A percentile compares a stretch with the other conserved stretches of the same genome.
Conservation (phyloP, 2,888 invertebrate genomes). For the Clusia tigrina region DNA sequence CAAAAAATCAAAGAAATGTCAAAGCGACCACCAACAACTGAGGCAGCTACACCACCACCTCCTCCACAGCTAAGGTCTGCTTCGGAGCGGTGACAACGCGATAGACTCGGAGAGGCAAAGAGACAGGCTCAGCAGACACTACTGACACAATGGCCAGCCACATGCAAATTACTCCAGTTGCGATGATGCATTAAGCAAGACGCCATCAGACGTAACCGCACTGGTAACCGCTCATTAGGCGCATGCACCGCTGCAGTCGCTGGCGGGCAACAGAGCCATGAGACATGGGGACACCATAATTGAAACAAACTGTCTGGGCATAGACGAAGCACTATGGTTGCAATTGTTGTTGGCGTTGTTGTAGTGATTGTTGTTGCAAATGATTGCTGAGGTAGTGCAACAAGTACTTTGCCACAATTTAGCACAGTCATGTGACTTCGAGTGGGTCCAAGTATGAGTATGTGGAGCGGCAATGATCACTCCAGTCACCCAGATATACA, state of each 20-base stretch:
- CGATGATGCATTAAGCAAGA: background rate
- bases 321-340: no score
- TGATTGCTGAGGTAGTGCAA: no score
- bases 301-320: background rate
- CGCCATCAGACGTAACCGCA: background rate
- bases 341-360: background rate
- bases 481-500: constrained; percentile 32
- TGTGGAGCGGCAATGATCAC: background rate
- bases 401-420: no score
- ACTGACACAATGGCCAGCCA: background rate
- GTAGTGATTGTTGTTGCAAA: constrained; percentile 39
- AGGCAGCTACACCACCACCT: no score
- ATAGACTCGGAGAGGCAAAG: background rate
- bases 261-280: no score
- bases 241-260: constrained; percentile 47
- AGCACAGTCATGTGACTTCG: constrained; percentile 4
- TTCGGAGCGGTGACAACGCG: background rate
- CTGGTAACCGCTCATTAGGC: constrained; percentile 48
- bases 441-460: background rate
- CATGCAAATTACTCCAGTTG: constrained; percentile 29
- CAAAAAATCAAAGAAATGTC: background rate
- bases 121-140: background rate
- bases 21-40: no score
- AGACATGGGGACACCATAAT: background rate
- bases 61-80: background rate